Evolutionary conservation across 1,140 invertebrate species (phyloP).

Genomic region (Akabosia matsudoensis): DNA sequence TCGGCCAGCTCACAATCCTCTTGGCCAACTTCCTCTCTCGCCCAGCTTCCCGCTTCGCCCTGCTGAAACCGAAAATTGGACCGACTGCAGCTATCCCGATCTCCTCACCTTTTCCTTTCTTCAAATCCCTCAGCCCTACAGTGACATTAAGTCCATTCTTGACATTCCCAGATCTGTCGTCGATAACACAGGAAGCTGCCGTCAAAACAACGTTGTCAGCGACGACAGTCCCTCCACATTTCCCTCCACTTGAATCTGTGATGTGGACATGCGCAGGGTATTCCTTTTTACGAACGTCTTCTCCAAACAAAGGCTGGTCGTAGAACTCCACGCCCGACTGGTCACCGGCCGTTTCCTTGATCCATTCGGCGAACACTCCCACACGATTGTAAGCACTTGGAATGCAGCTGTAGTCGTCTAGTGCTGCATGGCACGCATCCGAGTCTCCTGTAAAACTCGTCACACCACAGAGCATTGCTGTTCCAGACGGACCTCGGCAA

Average conservation of each 20-base stretch:
- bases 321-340: background rate
- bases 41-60: too few relatives aligned
- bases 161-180: background rate
- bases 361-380: background rate
- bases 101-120: background rate
- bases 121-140: background rate
- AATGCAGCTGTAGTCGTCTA: background rate
- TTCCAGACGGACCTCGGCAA: background rate
- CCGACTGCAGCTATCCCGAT: too few relatives aligned
- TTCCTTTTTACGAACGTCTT: background rate
- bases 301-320: background rate
- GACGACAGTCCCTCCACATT: background rate
- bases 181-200: background rate
- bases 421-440: background rate
- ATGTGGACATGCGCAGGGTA: background rate
- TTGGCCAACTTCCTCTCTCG: too few relatives aligned
- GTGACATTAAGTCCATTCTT: background rate
- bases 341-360: background rate
- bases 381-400: background rate
- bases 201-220: background rate
- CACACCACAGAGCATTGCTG: background rate
- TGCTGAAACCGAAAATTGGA: too few relatives aligned
- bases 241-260: background rate
- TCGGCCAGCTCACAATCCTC: too few relatives aligned
- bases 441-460: background rate